These are phyloP conservation scores for Campaea margaritaria DNA, from an alignment of 2,888 invertebrate species.

Conservation along the genomic window DNA sequence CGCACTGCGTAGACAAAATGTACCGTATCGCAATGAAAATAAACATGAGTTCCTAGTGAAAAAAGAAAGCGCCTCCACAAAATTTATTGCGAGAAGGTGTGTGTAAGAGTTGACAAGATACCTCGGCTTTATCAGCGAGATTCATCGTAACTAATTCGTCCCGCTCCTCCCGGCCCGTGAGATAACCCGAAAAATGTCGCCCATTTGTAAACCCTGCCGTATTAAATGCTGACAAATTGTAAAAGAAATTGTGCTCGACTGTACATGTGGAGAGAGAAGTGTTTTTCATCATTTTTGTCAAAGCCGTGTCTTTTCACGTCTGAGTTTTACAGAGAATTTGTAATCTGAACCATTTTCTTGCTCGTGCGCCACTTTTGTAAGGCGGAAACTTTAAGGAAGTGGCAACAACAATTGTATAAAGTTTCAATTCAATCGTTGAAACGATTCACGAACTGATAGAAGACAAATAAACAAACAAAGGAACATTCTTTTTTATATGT, in stretches of 20 bases:
- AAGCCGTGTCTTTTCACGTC: too few species aligned
- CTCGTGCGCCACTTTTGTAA: too few species aligned
- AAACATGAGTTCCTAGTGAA: background rate
- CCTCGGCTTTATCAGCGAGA: conserved; percentile 25
- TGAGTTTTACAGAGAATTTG: too few species aligned
- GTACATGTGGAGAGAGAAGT: background rate
- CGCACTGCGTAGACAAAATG: too few species aligned
- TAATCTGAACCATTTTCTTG: too few species aligned
- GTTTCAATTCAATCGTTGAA: too few species aligned
- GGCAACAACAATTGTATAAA: too few species aligned
- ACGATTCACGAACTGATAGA: too few species aligned
- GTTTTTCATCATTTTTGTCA: too few species aligned
- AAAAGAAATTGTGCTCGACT: conserved; percentile 11
- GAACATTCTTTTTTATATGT: too few species aligned
- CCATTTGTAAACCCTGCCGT: conserved; percentile 30
- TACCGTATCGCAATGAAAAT: conserved; percentile 5
- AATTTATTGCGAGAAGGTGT: conserved; percentile 11
- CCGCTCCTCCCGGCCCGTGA: conserved; percentile 18
- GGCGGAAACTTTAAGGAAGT: too few species aligned
- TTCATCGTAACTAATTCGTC: conserved; percentile 37
- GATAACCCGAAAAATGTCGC: conserved; percentile 40
- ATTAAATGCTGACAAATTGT: conserved; percentile 36
- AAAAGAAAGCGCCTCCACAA: background rate
- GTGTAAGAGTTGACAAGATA: conserved; percentile 6
- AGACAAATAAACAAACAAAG: too few species aligned